phyloP scores from a whole-genome alignment of 92 coral and sea anemone species.

The Siderastrea siderea region DNA sequence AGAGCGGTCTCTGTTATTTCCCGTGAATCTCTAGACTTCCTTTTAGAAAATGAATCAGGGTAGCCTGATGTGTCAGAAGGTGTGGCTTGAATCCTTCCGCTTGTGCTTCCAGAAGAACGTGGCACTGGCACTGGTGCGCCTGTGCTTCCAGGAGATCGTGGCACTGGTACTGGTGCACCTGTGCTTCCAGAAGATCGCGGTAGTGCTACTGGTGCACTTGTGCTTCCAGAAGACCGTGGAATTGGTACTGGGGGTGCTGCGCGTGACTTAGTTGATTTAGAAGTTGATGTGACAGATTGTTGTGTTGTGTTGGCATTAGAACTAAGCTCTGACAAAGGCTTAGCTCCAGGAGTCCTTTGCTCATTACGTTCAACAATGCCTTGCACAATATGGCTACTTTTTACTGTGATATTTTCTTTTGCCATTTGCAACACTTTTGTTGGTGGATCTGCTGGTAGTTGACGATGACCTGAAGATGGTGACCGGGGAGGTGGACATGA shows the following conservation, averaged over 20 bases:
- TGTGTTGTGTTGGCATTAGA: not conserved
- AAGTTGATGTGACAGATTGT: conserved; percentile 22
- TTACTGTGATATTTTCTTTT: not conserved
- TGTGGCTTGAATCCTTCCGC: conserved; percentile 46
- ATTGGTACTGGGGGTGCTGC: conserved; percentile 74
- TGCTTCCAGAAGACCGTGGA: conserved; percentile 69
- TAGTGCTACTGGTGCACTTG: conserved; percentile 48
- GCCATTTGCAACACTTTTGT: not conserved
- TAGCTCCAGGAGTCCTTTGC: conserved; percentile 44
- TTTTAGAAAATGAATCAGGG: conserved; percentile 81
- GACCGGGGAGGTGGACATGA: conserved; percentile 19
- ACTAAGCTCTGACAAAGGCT: conserved; percentile 45
- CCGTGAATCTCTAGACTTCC: conserved; percentile 75
- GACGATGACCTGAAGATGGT: conserved; percentile 29
- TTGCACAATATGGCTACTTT: not conserved
- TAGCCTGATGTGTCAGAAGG: conserved; percentile 87
- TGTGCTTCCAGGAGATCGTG: conserved; percentile 70
- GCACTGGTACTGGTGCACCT: conserved; percentile 48
- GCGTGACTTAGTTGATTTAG: conserved; percentile 67
- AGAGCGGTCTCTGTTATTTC: conserved; percentile 53
- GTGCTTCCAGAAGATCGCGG: conserved; percentile 69
- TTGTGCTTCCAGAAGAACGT: conserved; percentile 70
- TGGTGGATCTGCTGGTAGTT: conserved; percentile 35
- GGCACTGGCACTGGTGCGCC: conserved; percentile 53
- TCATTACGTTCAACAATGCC: conserved; percentile 31